Evolutionary conservation across 2,888 invertebrate genomes (phyloP).

Genomic region (Venustoraphidia nigricollis): DNA sequence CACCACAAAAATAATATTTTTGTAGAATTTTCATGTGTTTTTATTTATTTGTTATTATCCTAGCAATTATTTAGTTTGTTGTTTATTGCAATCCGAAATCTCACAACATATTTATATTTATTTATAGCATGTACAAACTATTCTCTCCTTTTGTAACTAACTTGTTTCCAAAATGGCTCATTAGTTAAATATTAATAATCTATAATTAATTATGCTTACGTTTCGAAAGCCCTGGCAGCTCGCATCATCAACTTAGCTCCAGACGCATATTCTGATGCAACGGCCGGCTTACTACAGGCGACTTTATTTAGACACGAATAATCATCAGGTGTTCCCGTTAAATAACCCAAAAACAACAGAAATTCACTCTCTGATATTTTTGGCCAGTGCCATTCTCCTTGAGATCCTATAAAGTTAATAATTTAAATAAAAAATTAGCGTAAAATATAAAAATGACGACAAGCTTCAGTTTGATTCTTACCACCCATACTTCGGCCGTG

Average conservation of each 20-base stretch:
- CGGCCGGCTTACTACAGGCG: conserved; percentile 57
- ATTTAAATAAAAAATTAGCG: too few species aligned
- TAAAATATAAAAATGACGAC: too few species aligned
- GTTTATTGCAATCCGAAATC: too few species aligned
- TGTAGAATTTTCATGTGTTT: too few species aligned
- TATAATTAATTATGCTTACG: conserved; percentile 30
- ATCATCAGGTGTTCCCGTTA: conserved; percentile 47
- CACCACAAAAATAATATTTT: too few species aligned
- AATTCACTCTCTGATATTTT: conserved; percentile 55
- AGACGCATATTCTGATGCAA: conserved; percentile 56
- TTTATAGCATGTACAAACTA: background rate
- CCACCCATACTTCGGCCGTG: too few species aligned
- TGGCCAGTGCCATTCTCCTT: conserved; percentile 30
- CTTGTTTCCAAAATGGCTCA: background rate
- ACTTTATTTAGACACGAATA: conserved; percentile 60
- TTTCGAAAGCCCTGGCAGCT: conserved; percentile 49
- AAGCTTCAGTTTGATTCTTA: too few species aligned
- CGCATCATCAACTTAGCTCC: conserved; percentile 64
- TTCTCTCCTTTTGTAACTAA: too few species aligned
- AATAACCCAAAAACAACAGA: conserved; percentile 49
- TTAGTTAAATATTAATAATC: background rate
- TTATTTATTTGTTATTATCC: too few species aligned
- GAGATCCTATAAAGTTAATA: background rate
- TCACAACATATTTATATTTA: too few species aligned
- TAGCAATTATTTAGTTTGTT: too few species aligned